A percentile compares a stretch with the other conserved stretches of the same genome.
Conservation (phyloP, 1,140 invertebrate genomes). For the Palaemon carinicauda region DNA sequence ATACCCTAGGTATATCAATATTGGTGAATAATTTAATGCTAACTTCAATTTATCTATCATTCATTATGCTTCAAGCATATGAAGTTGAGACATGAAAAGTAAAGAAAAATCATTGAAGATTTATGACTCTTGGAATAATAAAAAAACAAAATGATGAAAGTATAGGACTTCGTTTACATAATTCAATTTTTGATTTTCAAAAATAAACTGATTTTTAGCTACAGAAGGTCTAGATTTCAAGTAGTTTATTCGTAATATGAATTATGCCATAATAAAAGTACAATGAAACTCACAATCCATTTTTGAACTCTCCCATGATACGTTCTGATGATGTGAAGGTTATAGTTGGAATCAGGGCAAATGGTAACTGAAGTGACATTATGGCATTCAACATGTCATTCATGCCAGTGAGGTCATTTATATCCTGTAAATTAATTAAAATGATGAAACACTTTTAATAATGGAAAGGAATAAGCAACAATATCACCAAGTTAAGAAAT, state of each 20-base stretch:
- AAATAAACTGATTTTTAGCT: conserved; percentile 31
- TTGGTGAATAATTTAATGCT: too few species aligned
- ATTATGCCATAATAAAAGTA: neutral
- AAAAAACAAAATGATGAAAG: too few species aligned
- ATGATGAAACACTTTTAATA: neutral
- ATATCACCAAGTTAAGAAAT: neutral
- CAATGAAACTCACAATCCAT: conserved; percentile 73
- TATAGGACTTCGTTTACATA: too few species aligned
- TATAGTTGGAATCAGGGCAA: conserved; percentile 85
- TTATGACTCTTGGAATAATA: too few species aligned
- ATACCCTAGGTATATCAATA: too few species aligned
- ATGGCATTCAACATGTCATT: conserved; percentile 92
- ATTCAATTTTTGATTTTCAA: neutral
- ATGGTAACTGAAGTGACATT: conserved; percentile 86
- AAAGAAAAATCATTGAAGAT: too few species aligned
- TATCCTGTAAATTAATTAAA: conserved; percentile 67
- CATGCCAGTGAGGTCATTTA: conserved; percentile 81
- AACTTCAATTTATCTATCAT: too few species aligned
- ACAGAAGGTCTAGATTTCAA: neutral
- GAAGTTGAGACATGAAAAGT: too few species aligned
- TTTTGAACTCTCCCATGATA: conserved; percentile 87
- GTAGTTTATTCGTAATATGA: neutral
- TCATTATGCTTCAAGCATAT: too few species aligned
- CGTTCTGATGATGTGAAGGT: conserved; percentile 83
- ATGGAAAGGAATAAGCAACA: neutral